phyloP scores from a whole-genome alignment of 1,140 invertebrate genomes.

The Stenopsyche tienmushanensis region DNA sequence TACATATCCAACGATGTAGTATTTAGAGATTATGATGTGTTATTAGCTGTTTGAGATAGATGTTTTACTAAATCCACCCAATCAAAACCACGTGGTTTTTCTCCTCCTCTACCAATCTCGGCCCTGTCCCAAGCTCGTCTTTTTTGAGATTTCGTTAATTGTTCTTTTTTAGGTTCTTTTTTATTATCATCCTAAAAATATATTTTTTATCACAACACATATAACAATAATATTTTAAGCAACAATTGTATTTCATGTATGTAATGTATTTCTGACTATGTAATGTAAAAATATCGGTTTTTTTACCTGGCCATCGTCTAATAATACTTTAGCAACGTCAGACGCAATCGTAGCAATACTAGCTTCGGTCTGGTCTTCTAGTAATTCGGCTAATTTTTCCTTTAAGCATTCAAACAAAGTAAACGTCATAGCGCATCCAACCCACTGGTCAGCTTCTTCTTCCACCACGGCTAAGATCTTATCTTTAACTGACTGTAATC shows the following conservation, averaged over 20 bases:
- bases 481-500: constrained; percentile 70
- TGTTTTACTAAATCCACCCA: constrained; percentile 96
- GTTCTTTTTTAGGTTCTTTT: constrained; percentile 73
- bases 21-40: constrained; percentile 2
- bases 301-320: constrained; percentile 54
- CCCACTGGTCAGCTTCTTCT: constrained; percentile 74
- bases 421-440: constrained; percentile 92
- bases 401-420: constrained; percentile 90
- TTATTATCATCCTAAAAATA: constrained; percentile 49
- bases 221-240: neutral
- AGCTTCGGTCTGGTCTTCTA: constrained; percentile 68
- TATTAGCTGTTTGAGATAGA: constrained; percentile 74
- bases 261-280: no score
- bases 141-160: constrained; percentile 90
- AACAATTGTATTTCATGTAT: neutral
- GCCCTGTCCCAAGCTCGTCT: constrained; percentile 80
- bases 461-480: constrained; percentile 65
- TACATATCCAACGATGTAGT: neutral
- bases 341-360: constrained; percentile 44
- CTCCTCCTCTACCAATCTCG: constrained; percentile 77
- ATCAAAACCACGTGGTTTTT: constrained; percentile 84
- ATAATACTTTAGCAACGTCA: constrained; percentile 53
- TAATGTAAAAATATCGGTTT: neutral
- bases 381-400: constrained; percentile 73
- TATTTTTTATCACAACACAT: neutral